Conservation (phyloP, 1,140 invertebrate genomes). For the Ditylenchus dipsaci region DNA sequence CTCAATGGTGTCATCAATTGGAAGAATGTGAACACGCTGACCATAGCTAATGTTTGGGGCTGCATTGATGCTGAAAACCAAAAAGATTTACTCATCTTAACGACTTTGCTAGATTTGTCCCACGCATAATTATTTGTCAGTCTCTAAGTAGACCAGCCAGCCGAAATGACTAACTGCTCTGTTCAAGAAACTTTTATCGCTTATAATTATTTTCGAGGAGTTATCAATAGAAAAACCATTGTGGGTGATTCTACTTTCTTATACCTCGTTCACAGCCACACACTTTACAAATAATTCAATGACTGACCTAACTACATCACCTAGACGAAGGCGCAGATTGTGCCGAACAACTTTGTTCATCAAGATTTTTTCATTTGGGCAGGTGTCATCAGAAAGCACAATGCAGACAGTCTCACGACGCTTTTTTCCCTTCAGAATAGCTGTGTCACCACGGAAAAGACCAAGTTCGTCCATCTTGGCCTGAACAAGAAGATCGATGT, state of each 20-base stretch:
- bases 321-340: constrained; percentile 88
- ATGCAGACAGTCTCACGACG: constrained; percentile 97
- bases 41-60: constrained; percentile 98
- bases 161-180: background rate
- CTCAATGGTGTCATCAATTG: constrained; percentile 98
- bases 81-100: background rate
- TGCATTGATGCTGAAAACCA: constrained; percentile 63
- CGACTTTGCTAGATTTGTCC: too few relatives aligned
- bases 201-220: constrained; percentile 2
- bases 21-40: constrained; percentile 92
- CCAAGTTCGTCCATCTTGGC: constrained; percentile 98
- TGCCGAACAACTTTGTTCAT: constrained; percentile 97
- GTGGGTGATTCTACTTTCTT: constrained; percentile 4
- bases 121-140: too few relatives aligned
- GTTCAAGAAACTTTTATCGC: constrained; percentile 8
- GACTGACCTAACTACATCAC: constrained; percentile 78
- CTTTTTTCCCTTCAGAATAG: constrained; percentile 80
- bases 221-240: constrained; percentile 9
- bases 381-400: constrained; percentile 89
- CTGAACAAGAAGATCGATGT: constrained; percentile 61
- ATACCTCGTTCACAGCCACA: background rate
- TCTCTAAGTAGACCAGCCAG: constrained; percentile 2
- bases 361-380: constrained; percentile 91
- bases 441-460: constrained; percentile 93
- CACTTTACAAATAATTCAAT: background rate